These are phyloP conservation scores for Rotaria macrura DNA, from an alignment of 2,888 invertebrate genomes.

Conservation along the genomic window DNA sequence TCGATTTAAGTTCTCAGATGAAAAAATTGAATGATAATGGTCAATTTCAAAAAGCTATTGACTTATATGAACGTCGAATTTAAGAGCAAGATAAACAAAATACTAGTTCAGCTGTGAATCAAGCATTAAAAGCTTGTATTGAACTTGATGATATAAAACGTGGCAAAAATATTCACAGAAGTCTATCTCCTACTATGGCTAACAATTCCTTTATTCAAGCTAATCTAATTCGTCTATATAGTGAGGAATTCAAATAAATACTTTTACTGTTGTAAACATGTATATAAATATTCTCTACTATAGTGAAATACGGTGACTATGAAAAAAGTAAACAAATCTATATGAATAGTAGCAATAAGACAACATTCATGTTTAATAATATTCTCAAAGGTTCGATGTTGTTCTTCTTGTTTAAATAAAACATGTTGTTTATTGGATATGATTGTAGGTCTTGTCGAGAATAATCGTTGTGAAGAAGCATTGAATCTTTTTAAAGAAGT, in stretches of 20 bases:
- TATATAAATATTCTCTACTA: too few relatives aligned
- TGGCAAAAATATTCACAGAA: too few relatives aligned
- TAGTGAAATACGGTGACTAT: neutral
- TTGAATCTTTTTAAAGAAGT: neutral
- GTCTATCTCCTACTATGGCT: too few relatives aligned
- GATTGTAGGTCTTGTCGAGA: neutral
- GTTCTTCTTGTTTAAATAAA: neutral
- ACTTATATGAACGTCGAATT: neutral
- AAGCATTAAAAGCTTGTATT: neutral
- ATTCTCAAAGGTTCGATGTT: neutral
- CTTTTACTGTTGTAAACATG: too few relatives aligned
- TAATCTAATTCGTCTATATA: conserved; percentile 12
- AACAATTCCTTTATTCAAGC: neutral
- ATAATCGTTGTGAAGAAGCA: neutral
- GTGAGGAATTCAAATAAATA: neutral
- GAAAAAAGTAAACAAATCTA: neutral
- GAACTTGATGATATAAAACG: neutral
- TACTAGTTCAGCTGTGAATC: neutral
- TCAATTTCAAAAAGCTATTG: neutral
- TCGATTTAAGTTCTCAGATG: neutral
- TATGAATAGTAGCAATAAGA: neutral
- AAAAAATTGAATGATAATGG: neutral
- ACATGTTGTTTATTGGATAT: neutral
- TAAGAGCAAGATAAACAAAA: neutral
- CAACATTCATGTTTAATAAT: neutral